Percentiles rank a stretch among this genome's conserved stretches.
These are phyloP conservation scores for Aphidius gifuensis DNA, from an alignment of 1,140 invertebrate species.

Conservation along the genomic window DNA sequence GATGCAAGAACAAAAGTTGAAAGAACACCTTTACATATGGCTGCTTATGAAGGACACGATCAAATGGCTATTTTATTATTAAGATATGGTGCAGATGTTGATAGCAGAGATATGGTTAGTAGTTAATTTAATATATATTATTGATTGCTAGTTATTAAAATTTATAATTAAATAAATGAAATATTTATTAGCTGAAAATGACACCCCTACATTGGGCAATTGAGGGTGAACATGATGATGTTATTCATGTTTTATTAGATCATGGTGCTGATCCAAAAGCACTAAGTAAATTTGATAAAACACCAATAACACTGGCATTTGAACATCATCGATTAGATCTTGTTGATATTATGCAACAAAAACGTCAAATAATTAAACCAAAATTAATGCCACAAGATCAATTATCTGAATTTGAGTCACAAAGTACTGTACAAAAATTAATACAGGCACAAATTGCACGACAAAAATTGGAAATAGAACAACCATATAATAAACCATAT, in stretches of 20 bases:
- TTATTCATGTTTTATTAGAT: constrained; percentile 69
- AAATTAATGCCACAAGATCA: no score
- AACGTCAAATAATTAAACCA: constrained; percentile 44
- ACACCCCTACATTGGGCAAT: constrained; percentile 94
- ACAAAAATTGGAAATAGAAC: no score
- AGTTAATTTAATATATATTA: constrained; percentile 32
- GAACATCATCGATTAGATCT: constrained; percentile 65
- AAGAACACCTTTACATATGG: constrained; percentile 84
- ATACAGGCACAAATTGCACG: no score
- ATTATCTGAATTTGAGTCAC: no score
- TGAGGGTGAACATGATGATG: constrained; percentile 73
- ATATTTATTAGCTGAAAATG: constrained; percentile 72
- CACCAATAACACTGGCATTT: constrained; percentile 73
- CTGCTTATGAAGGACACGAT: constrained; percentile 80
- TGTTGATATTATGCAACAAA: constrained; percentile 59
- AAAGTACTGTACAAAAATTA: no score
- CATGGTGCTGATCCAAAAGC: constrained; percentile 68
- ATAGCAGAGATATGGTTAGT: constrained; percentile 79
- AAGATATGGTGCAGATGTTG: constrained; percentile 72
- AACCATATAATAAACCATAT: no score
- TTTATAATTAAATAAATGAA: constrained; percentile 10
- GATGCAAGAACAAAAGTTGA: constrained; percentile 91
- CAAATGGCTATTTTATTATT: constrained; percentile 75
- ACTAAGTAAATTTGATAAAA: constrained; percentile 81
- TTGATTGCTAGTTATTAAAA: constrained; percentile 12